Percentiles rank a stretch among this genome's conserved stretches.
These are phyloP conservation scores for Morpho deidamia DNA, from an alignment of 2,888 invertebrate species.

Conservation along the genomic window DNA sequence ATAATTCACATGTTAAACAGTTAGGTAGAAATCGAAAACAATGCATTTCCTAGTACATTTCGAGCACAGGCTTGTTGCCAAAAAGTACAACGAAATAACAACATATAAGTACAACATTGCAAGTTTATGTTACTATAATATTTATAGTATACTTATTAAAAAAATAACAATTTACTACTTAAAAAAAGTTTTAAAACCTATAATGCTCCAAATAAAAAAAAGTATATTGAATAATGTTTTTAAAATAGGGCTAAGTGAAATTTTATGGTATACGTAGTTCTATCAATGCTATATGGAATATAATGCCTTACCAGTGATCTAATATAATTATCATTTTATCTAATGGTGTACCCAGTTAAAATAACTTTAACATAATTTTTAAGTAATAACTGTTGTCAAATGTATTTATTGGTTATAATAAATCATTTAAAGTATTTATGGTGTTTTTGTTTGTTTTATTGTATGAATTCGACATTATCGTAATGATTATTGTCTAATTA, in stretches of 20 bases:
- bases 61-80: constrained; percentile 10
- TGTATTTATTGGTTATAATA: constrained; percentile 76
- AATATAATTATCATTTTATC: constrained; percentile 32
- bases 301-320: constrained; percentile 49
- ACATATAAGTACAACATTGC: constrained; percentile 20
- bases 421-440: constrained; percentile 49
- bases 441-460: background rate
- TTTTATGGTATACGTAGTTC: constrained; percentile 6
- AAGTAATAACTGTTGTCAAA: constrained; percentile 71
- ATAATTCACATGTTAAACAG: background rate
- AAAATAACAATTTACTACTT: background rate
- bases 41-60: background rate
- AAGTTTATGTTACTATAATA: too few relatives aligned
- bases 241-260: background rate
- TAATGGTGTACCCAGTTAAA: constrained; percentile 37
- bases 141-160: too few relatives aligned
- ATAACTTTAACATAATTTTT: constrained; percentile 47
- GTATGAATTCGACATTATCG: too few relatives aligned
- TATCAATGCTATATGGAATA: constrained; percentile 7
- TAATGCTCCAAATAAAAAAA: constrained; percentile 11
- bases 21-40: background rate
- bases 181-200: constrained; percentile 15
- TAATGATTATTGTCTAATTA: too few relatives aligned
- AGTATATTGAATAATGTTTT: too few relatives aligned
- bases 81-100: constrained; percentile 32